Evolutionary conservation across 2,888 invertebrate species (phyloP).

Genomic region (Lobophora halterata): DNA sequence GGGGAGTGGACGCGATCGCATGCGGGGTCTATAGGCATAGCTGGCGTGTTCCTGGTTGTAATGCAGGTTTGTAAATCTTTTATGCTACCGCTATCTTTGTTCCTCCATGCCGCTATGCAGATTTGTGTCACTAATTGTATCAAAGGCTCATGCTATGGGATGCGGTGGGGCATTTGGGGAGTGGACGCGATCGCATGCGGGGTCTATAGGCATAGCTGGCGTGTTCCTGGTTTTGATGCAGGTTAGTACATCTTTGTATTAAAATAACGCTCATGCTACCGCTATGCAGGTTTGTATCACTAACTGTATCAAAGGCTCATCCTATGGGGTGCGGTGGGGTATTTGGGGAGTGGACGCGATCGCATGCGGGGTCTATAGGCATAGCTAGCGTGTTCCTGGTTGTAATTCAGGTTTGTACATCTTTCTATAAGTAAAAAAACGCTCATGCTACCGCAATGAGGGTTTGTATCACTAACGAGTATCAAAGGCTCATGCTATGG

Average conservation of each 20-base stretch:
- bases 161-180: slow-evolving; percentile 79
- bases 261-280: no score
- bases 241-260: slow-evolving; percentile 69
- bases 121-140: no score
- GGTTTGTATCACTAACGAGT: no score
- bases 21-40: slow-evolving; percentile 85
- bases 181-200: slow-evolving; percentile 84
- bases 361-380: slow-evolving; percentile 86
- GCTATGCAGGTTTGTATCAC: no score
- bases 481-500: slow-evolving; percentile 45
- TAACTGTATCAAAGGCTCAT: no score
- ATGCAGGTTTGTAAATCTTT: slow-evolving; percentile 82
- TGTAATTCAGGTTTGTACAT: slow-evolving; percentile 84
- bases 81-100: no score
- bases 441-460: no score
- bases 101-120: no score
- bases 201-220: slow-evolving; percentile 86
- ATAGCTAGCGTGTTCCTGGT: slow-evolving; percentile 88
- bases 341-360: slow-evolving; percentile 81
- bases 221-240: slow-evolving; percentile 88
- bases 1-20: slow-evolving; percentile 82
- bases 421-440: no score
- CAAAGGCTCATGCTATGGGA: slow-evolving; percentile 57
- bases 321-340: slow-evolving; percentile 76
- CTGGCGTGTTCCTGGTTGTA: slow-evolving; percentile 87